These are phyloP conservation scores for Craterocephalus amniculus DNA, from an alignment of 2,797 vertebrate species.

Conservation along the genomic window DNA sequence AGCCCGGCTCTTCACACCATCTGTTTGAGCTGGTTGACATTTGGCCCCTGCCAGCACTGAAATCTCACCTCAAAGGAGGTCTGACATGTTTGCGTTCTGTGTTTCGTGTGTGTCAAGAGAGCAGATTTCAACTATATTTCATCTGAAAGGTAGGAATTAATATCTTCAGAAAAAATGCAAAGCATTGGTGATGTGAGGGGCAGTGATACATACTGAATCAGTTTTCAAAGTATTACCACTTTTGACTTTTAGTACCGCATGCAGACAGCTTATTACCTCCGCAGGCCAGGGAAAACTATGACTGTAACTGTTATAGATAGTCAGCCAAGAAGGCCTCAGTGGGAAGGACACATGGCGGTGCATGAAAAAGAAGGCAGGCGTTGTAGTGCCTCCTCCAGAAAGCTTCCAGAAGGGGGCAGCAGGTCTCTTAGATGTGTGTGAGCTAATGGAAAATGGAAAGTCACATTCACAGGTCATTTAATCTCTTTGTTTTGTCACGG, in stretches of 20 bases:
- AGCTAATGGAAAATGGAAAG: constrained; percentile 68
- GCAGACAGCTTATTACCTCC: not conserved
- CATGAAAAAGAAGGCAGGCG: not conserved
- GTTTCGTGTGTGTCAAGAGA: constrained; percentile 41
- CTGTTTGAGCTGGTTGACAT: constrained; percentile 79
- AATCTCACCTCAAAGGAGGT: constrained; percentile 56
- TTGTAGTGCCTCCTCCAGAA: not conserved
- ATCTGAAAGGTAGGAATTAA: constrained; percentile 17
- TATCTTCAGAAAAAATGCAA: constrained; percentile 4
- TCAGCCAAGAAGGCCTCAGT: constrained; percentile 2
- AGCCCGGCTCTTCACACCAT: constrained; percentile 71
- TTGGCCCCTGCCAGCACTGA: constrained; percentile 65
- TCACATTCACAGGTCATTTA: constrained; percentile 84
- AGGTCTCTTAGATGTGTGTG: constrained; percentile 60
- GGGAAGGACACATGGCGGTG: not conserved
- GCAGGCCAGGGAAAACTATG: not conserved
- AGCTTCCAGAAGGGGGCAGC: constrained; percentile 79
- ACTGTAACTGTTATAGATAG: constrained; percentile 14
- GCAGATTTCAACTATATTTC: constrained; percentile 18
- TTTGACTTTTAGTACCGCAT: constrained; percentile 5
- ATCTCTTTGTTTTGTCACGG: constrained; percentile 80
- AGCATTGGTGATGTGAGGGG: not conserved
- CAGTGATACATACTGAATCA: constrained; percentile 4
- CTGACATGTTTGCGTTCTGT: constrained; percentile 50
- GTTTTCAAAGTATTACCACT: not conserved